Percentiles rank a stretch among this genome's conserved stretches.
Evolutionary conservation across 2,797 vertebrate genomes (phyloP).

Genomic region (Eupleurogrammus muticus): DNA sequence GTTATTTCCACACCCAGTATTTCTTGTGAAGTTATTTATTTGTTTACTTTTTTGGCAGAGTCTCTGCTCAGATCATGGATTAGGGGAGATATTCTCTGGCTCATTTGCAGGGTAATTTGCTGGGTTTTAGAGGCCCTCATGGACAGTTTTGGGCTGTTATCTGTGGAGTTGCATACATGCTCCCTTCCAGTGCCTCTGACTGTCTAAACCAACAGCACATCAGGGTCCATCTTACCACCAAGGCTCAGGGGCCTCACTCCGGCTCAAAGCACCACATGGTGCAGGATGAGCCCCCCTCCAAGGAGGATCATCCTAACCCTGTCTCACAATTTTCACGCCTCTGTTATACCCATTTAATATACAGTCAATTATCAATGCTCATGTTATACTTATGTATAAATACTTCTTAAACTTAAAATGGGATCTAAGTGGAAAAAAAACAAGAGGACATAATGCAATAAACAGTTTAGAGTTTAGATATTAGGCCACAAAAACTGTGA

Average conservation of each 20-base stretch:
- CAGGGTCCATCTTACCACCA: conserved; percentile 64
- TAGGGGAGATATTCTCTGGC: conserved; percentile 83
- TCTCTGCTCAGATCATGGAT: conserved; percentile 82
- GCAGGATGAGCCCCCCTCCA: conserved; percentile 70
- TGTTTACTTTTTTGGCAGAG: conserved; percentile 79
- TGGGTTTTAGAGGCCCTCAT: conserved; percentile 80
- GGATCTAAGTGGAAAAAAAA: conserved; percentile 9
- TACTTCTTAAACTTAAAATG: conserved; percentile 17
- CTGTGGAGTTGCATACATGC: conserved; percentile 76
- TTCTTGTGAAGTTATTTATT: conserved; percentile 82
- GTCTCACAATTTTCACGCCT: conserved; percentile 54
- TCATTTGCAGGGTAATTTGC: conserved; percentile 86
- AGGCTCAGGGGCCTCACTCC: conserved; percentile 61
- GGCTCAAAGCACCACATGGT: conserved; percentile 62
- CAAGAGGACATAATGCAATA: not conserved
- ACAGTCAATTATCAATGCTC: conserved; percentile 51
- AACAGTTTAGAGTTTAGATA: not conserved
- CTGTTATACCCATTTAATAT: conserved; percentile 54
- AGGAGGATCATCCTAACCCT: conserved; percentile 62
- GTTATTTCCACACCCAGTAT: conserved; percentile 69
- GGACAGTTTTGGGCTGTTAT: conserved; percentile 84
- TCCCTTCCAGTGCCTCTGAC: conserved; percentile 68
- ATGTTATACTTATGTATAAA: conserved; percentile 49
- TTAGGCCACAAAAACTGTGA: not conserved
- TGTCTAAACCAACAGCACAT: conserved; percentile 75